A percentile compares a stretch with the other conserved stretches of the same genome.
Evolutionary conservation across 2,113 vertebrate species (phyloP).

Genomic region (Rynchops niger): DNA sequence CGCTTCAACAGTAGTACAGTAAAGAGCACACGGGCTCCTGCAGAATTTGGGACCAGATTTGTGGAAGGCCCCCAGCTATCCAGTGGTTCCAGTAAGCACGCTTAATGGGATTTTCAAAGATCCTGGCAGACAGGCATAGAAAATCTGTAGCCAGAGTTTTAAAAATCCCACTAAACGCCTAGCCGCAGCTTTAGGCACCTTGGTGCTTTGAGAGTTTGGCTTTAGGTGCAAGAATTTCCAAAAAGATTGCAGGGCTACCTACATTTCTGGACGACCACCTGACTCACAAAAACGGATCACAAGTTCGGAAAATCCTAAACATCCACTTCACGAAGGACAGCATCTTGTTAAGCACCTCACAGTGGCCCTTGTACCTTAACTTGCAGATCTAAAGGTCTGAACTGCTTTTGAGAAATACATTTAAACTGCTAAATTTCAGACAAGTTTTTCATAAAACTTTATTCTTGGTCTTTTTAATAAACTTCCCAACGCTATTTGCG

Average conservation of each 20-base stretch:
- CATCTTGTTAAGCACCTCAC: neutral
- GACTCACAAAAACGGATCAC: neutral
- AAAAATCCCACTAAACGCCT: neutral
- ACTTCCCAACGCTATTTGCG: slow-evolving; percentile 40
- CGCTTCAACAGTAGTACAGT: neutral
- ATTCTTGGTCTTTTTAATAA: slow-evolving; percentile 51
- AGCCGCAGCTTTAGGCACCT: neutral
- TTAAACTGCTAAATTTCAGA: neutral
- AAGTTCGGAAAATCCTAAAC: neutral
- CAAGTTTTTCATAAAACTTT: neutral
- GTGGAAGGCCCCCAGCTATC: neutral
- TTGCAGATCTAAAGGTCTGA: neutral
- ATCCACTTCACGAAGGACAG: neutral
- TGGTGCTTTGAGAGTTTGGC: neutral
- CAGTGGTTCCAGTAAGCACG: neutral
- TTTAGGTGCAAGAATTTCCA: neutral
- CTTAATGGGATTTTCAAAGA: neutral
- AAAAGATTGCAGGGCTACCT: neutral
- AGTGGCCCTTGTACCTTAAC: neutral
- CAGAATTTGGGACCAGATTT: neutral
- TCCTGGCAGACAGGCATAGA: neutral
- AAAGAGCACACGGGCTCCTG: neutral
- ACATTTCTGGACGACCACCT: neutral
- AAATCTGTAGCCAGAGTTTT: neutral
- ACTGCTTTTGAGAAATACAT: neutral